Percentiles rank a stretch among this genome's conserved stretches.
Evolutionary conservation across 1,140 invertebrate genomes (phyloP).

Genomic region (Polypedilum vanderplanki): DNA sequence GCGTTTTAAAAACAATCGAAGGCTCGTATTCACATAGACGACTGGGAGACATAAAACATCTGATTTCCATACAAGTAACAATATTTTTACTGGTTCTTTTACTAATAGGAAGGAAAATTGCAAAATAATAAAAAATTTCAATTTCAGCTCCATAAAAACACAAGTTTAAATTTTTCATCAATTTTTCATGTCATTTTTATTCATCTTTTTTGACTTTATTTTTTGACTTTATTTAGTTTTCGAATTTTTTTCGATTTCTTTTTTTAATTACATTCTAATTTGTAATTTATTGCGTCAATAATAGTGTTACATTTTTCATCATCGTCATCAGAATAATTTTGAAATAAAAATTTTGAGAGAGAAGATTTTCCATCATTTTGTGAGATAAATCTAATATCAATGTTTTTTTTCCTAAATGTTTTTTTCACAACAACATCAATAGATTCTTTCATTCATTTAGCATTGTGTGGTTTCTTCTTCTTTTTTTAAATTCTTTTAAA

Average conservation of each 20-base stretch:
- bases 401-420: not conserved
- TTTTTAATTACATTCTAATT: not conserved
- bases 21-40: not conserved
- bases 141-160: not conserved
- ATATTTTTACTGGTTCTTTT: not conserved
- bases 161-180: conserved; percentile 12
- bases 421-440: conserved; percentile 18
- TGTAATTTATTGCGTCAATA: conserved; percentile 5
- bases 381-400: not conserved
- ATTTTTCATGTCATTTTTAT: not conserved
- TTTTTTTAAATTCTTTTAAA: not conserved
- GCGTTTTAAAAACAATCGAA: conserved; percentile 13
- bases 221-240: conserved; percentile 9
- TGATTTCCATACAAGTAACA: not conserved
- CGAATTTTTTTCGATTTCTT: not conserved
- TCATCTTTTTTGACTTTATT: not conserved
- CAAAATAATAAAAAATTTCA: not conserved
- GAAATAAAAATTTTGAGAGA: not conserved
- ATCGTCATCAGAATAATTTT: not conserved
- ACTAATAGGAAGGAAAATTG: not conserved
- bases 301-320: not conserved
- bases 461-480: not conserved
- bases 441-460: not conserved
- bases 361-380: conserved; percentile 13
- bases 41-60: not conserved